Evolutionary conservation across 2,113 vertebrate species (phyloP).

Genomic region (Odobenus rosmarus): DNA sequence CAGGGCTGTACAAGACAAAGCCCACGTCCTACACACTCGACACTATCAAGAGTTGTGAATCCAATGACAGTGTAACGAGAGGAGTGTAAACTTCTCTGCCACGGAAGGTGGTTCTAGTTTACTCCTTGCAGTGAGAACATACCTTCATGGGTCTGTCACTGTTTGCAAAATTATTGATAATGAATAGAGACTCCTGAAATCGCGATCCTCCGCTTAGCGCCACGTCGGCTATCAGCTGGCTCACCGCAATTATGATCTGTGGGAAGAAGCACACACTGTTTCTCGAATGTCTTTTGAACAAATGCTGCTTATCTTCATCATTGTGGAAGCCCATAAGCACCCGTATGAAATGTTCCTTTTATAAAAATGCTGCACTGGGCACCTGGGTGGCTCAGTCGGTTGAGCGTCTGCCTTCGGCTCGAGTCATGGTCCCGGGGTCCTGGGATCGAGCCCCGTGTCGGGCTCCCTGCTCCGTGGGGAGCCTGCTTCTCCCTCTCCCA

Average conservation of each 20-base stretch:
- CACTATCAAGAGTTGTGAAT: not conserved
- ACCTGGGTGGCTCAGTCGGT: not conserved
- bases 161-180: slow-evolving; percentile 99
- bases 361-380: not conserved
- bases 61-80: not conserved
- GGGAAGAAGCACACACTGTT: slow-evolving; percentile 34
- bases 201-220: slow-evolving; percentile 95
- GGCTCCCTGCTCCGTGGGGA: too few relatives aligned
- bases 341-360: not conserved
- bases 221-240: slow-evolving; percentile 97
- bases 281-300: slow-evolving; percentile 47
- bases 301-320: not conserved
- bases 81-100: not conserved
- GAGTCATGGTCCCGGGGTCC: not conserved
- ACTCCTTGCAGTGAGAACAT: slow-evolving; percentile 60
- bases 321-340: not conserved
- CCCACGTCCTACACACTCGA: not conserved
- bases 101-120: not conserved
- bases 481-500: too few relatives aligned
- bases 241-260: slow-evolving; percentile 99
- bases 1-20: not conserved
- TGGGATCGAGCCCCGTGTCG: too few relatives aligned
- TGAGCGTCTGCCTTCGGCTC: not conserved
- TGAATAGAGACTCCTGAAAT: slow-evolving; percentile 98
- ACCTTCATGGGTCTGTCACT: slow-evolving; percentile 99